Evolutionary conservation across 2,797 vertebrate genomes (phyloP), one percentile per base, ranked within the genome.

Genomic region (Chaetodon trifasciatus): DNA sequence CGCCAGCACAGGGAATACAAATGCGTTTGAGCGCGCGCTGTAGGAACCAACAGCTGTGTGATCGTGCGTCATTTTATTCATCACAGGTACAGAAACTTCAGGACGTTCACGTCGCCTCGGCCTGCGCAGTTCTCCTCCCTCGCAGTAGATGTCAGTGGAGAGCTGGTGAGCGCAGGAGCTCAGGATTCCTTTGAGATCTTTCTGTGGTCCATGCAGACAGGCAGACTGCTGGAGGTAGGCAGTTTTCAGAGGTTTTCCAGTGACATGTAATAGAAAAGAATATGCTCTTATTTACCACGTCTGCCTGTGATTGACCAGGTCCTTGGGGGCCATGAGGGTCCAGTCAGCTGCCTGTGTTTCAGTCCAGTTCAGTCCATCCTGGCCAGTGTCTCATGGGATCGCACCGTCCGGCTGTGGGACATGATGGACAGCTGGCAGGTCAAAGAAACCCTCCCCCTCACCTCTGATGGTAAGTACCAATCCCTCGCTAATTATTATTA

Each of bases 131-230:
- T 99, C 93, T 98, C 97, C 62, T 97, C 96, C 2, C 94, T 99
- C 46, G 97, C 97, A 0, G 96, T 98, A 60, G 98, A 99, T 84
- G 85, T 87, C 6, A 98, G 98, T 0, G 98, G 97, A 0, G 98
- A 99, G 85, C 95, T 99, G 57, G 96, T 99, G 70, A 96, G 97
- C 52, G 98, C 98, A 0, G 98, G 98, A 17, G 97, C 98, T 19
- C 97, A 97, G 93, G 98, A 99, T 79, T 97, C 97, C 12, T 99
- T 98, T 44, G 97, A 99, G 94, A 95, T 99, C 86, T 99, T 98
- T 32, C 94, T 99, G 82, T 99, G 98, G 98, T 99, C 98, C 52
- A 96, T 99, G 97, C 98, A 99, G 96, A 99, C 97, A 0, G 98
- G 98, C 50, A 91, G 98, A 23, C 95, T 99, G 53, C 95, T 99